These are phyloP conservation scores for Alaudala cheleensis DNA, from an alignment of 2,113 vertebrate genomes.

Conservation along the genomic window DNA sequence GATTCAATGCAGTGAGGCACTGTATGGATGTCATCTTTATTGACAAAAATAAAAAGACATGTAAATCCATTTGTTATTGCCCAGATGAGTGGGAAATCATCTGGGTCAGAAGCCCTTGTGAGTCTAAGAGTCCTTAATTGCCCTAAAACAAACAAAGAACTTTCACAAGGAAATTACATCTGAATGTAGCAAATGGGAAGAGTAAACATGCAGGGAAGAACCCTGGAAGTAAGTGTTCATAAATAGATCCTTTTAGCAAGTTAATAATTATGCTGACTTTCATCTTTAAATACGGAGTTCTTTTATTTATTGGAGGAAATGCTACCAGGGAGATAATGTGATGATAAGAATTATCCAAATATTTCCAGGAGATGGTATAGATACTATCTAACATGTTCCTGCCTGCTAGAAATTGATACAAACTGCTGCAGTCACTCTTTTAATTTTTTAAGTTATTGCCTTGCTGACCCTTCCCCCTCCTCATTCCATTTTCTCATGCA, in stretches of 20 bases:
- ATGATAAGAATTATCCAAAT: conserved; percentile 16
- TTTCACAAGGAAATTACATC: background rate
- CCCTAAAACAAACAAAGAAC: background rate
- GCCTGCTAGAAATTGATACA: conserved; percentile 2
- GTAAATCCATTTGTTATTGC: background rate
- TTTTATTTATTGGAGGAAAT: conserved; percentile 33
- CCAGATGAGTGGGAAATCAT: background rate
- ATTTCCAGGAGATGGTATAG: conserved; percentile 17
- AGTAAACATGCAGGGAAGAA: background rate
- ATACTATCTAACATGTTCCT: conserved; percentile 14
- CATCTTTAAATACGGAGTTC: background rate
- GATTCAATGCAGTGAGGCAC: background rate
- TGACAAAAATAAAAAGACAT: background rate
- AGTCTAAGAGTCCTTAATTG: background rate
- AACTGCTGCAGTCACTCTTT: background rate
- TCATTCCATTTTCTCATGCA: conserved; percentile 6
- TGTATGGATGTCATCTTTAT: background rate
- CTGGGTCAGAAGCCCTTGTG: background rate
- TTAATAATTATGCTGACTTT: conserved; percentile 18
- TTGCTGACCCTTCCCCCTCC: background rate
- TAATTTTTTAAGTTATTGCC: conserved; percentile 34
- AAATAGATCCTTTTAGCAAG: background rate
- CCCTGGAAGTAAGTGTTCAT: background rate
- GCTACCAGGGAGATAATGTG: conserved; percentile 31
- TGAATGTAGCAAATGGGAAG: background rate